Evolutionary conservation across 30 jellyfish, hydroid and myxozoan species (phyloP).

Genomic region (Pseudorhiza aurosa): DNA sequence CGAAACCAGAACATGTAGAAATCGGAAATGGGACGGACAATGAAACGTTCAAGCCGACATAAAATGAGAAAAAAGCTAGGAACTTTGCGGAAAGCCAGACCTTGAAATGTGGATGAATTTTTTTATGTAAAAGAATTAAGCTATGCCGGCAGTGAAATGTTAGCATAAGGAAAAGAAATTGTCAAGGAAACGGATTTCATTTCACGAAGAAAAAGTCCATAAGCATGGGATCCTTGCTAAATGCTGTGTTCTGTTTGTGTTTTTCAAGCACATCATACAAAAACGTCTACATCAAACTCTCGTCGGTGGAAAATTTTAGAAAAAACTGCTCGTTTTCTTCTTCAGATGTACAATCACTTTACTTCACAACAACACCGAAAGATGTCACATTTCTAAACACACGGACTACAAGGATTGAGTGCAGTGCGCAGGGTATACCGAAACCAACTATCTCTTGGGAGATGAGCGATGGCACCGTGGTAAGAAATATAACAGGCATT

Average conservation of each 20-base stretch:
- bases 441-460: conserved; percentile 81
- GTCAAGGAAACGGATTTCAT: background rate
- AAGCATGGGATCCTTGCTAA: background rate
- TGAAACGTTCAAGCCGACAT: too few relatives aligned
- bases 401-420: conserved; percentile 51
- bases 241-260: background rate
- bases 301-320: too few relatives aligned
- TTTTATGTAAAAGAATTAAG: too few relatives aligned
- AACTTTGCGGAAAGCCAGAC: too few relatives aligned
- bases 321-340: background rate
- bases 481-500: conserved; percentile 54
- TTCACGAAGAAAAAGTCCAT: background rate
- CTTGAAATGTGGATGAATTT: too few relatives aligned
- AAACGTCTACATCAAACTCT: too few relatives aligned
- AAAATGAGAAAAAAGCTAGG: too few relatives aligned
- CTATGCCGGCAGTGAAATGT: background rate
- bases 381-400: conserved; percentile 78
- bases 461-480: conserved; percentile 57
- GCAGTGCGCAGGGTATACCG: conserved; percentile 84
- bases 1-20: too few relatives aligned
- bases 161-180: background rate
- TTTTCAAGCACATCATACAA: too few relatives aligned
- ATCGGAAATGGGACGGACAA: too few relatives aligned
- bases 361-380: conserved; percentile 62
- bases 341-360: conserved; percentile 48